Evolutionary conservation across 1,140 invertebrate species (phyloP), one percentile per base, ranked within the genome.

Genomic region (Drosophila micromelanica): DNA sequence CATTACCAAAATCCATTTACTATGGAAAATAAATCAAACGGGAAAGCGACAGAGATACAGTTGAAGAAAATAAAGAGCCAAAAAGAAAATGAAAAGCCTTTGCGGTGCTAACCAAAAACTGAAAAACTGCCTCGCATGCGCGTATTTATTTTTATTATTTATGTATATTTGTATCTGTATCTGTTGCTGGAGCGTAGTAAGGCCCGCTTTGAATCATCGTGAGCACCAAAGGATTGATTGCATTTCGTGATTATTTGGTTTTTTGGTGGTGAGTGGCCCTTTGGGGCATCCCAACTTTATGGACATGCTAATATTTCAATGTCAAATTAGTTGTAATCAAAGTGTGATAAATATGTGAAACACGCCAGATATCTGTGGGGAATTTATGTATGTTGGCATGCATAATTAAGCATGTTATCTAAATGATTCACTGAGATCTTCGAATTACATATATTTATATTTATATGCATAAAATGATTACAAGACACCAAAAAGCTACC

Each of bases 1-100:
- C 90, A 91, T 91, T 87, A 78, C 90, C 52, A 91, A 91, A 90
- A 76, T 78, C 76, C 70, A 89, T 85, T 90, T 75, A 71, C 72
- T 84, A 84, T 91, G 90, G 90, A 75, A 86, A 80, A 91, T 91
- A 91, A 91, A 91, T 91, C 90, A 91, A 91, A 73, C 60, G 65
- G 73, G 65, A 89, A 89, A 75, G 63, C 80, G 69, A 54, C 32
- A 27, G 49, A 48, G 60, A 37, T 46, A 55, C 42, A 23, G 5
- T 42, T 42, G 37, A n/a, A 12, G 12, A 8, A 27, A 23, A 23
- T 1, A 23, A 2, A 23, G 20, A 23, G 20, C 20, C 20, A 23
- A 23, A 13, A 30, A 13, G 8, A 49, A 30, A 49, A 13, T 11
- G 30, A 43, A 49, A 40, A 55, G 54, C 9, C 49, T 52, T 52